phyloP scores from a whole-genome alignment of 2,113 vertebrate genomes.

The Rutilus rutilus region DNA sequence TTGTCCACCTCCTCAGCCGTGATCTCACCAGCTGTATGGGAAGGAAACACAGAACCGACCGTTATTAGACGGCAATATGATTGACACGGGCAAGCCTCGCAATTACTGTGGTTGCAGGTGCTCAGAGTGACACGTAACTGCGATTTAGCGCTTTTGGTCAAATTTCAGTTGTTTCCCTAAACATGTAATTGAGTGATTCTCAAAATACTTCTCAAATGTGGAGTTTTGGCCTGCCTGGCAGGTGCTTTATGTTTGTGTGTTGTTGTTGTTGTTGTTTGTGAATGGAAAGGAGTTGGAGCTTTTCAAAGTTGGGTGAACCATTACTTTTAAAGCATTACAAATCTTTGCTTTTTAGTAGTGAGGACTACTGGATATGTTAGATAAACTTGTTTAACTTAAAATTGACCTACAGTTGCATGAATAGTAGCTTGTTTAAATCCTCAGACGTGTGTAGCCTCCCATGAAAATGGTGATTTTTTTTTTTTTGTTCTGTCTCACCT shows the following conservation, averaged over 20 bases:
- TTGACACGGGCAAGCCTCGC: not conserved
- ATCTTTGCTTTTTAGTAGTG: not conserved
- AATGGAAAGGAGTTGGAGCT: not conserved
- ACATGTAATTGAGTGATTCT: conserved; percentile 17
- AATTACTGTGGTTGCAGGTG: conserved; percentile 36
- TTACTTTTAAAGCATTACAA: not conserved
- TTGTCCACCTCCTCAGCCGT: not conserved
- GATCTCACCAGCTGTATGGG: conserved; percentile 25
- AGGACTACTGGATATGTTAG: not conserved
- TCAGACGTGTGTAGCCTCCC: not conserved
- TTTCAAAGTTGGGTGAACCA: not conserved
- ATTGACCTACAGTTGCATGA: not conserved
- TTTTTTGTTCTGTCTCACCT: not conserved
- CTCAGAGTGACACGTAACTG: not conserved
- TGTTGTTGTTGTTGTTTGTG: not conserved
- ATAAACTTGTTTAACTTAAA: not conserved
- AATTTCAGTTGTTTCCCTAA: not conserved
- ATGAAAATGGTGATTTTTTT: not conserved
- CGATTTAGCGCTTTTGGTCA: not conserved
- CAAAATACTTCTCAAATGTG: conserved; percentile 14
- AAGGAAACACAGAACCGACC: not conserved
- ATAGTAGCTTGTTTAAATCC: not conserved
- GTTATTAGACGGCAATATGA: conserved; percentile 22
- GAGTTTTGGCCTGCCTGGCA: not conserved
- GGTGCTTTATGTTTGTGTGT: not conserved